These are phyloP conservation scores for Tragelaphus imberbis DNA, from an alignment of 2,113 vertebrate genomes.

Conservation along the genomic window DNA sequence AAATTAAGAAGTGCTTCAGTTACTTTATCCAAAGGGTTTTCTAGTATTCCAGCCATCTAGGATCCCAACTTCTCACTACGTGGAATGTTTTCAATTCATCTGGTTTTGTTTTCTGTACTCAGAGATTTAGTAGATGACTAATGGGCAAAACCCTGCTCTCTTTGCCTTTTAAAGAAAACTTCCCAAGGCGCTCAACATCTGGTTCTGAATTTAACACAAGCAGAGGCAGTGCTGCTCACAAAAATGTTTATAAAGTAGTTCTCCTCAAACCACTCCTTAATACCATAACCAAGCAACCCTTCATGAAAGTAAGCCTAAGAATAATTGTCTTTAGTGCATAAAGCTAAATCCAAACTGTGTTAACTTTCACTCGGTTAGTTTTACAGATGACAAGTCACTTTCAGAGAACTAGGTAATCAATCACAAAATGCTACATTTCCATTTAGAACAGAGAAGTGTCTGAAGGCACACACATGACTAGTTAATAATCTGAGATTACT, in stretches of 20 bases:
- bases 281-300: neutral
- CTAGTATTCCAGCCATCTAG: neutral
- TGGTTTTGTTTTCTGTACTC: neutral
- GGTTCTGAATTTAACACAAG: neutral
- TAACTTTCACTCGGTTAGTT: neutral
- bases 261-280: neutral
- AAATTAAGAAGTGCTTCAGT: neutral
- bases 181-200: neutral
- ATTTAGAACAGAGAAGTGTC: neutral
- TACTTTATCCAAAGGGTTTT: neutral
- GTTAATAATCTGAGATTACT: neutral
- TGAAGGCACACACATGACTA: neutral
- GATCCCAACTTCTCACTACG: neutral
- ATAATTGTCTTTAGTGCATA: neutral
- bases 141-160: neutral
- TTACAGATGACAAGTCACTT: neutral
- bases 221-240: neutral
- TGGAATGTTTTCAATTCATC: neutral
- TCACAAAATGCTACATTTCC: neutral
- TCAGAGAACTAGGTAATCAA: neutral
- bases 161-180: slow-evolving; percentile 1
- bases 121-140: neutral
- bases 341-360: neutral
- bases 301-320: neutral
- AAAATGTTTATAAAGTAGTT: neutral